Evolutionary conservation across 2,888 invertebrate genomes (phyloP).

Genomic region (Pachycephus smyrnensis): DNA sequence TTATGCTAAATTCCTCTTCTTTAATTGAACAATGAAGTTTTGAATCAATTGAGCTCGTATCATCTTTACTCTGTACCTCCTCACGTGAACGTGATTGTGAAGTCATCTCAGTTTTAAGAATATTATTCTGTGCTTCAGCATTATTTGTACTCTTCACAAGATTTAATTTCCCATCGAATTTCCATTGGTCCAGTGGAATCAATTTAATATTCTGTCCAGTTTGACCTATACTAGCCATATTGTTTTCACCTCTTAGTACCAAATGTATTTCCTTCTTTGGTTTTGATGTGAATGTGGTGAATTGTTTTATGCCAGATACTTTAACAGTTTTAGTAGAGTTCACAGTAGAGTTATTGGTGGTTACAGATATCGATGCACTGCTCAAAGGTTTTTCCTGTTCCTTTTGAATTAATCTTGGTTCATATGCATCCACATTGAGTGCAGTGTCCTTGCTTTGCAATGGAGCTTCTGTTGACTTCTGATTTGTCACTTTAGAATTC

Average conservation of each 20-base stretch:
- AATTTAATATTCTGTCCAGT: constrained; percentile 21
- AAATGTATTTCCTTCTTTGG: constrained; percentile 22
- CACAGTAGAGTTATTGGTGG: not conserved
- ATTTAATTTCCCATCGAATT: constrained; percentile 9
- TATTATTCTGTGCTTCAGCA: constrained; percentile 7
- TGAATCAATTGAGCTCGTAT: not conserved
- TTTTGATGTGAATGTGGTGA: constrained; percentile 5
- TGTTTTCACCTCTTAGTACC: constrained; percentile 14
- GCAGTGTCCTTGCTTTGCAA: not conserved
- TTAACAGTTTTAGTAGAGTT: not conserved
- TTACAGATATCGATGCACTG: not conserved
- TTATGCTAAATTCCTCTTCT: constrained; percentile 6
- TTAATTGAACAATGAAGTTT: constrained; percentile 12
- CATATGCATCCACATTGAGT: not conserved
- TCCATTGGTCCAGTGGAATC: constrained; percentile 22
- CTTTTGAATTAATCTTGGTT: not conserved
- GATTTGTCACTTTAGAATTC: not conserved
- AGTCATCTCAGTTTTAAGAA: constrained; percentile 1
- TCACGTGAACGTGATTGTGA: not conserved
- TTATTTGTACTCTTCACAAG: not conserved
- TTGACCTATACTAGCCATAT: constrained; percentile 21
- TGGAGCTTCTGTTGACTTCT: not conserved
- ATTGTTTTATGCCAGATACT: not conserved
- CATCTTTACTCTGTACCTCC: not conserved
- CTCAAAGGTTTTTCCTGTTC: not conserved